These are phyloP conservation scores for Ploceus nigricollis DNA, from an alignment of 2,113 vertebrate species.

Conservation along the genomic window DNA sequence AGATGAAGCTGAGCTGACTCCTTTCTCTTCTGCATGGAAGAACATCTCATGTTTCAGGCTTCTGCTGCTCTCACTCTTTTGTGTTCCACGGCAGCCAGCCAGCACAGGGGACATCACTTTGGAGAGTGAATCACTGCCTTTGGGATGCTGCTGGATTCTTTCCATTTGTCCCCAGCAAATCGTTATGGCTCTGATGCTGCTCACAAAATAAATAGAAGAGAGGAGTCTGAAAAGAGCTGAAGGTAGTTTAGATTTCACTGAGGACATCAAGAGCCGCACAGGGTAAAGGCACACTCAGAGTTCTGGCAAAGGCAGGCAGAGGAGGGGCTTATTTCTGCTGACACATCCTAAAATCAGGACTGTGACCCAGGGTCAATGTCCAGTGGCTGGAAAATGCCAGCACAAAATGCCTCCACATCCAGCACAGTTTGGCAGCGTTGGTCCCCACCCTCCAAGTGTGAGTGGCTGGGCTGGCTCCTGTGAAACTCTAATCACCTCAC, in stretches of 20 bases:
- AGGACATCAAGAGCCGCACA: neutral
- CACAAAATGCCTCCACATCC: neutral
- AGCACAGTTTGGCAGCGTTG: neutral
- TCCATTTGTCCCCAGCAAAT: neutral
- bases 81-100: neutral
- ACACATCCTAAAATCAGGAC: neutral
- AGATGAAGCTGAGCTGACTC: neutral
- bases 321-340: neutral
- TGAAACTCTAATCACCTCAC: neutral
- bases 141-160: neutral
- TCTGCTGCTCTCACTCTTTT: neutral
- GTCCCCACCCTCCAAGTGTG: neutral
- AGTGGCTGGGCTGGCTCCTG: neutral
- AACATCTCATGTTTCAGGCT: neutral
- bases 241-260: neutral
- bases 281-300: neutral
- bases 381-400: neutral
- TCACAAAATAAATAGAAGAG: neutral
- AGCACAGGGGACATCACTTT: neutral
- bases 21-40: neutral
- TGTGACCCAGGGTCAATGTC: neutral
- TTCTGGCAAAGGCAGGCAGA: neutral
- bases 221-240: neutral
- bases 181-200: neutral
- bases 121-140: neutral